Base-by-base conservation (phyloP, 1,140 invertebrate genomes). In the Listronotus oregonensis region DNA sequence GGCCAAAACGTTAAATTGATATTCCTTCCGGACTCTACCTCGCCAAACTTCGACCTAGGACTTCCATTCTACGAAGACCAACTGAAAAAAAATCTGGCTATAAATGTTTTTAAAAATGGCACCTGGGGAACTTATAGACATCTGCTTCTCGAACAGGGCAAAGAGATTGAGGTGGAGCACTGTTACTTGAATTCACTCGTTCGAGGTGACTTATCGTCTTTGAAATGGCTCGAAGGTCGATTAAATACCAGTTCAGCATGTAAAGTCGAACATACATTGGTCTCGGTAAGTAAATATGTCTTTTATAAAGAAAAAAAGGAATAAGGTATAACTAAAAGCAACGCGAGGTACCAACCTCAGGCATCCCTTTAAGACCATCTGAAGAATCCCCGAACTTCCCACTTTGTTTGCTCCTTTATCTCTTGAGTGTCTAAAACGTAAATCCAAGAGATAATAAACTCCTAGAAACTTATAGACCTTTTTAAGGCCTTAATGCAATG, bases 151-250 rank as follows among this genome's bases (percentile, higher is more conserved):
- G 40, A 57, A 10, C 17, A 70, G 12, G 10, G 2, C 27, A 60
- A 42, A 12, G 6, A 32, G 51, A 40, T 79, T 9, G 75, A 70
- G 27, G 80, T 81, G 0, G 73, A 83, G 46, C 90, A 97, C 80
- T 89, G 87, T 0, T 94, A 86, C 76, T 86, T 91, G 0, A 94
- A 95, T 78, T 87, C 90, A 0, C 64, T 85, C 3, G 88, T 89
- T 7, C 85, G 89, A 68, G 93, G 94, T 51, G 95, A 98, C 77
- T 80, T 98, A n/a, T 90, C 89, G 0, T 90, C 90, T 27, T 75
- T 98, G 5, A 85, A 78, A 7, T 98, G 96, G 96, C 80, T 95
- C 0, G 80, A 90, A 77, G 89, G 86, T 54, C 82, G 83, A 51
- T 54, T 84, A 54, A 59, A 74, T 43, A 60, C 74, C 70, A 63